phyloP scores from a whole-genome alignment of 2,888 invertebrate genomes.

The Hydropsyche betteni region DNA sequence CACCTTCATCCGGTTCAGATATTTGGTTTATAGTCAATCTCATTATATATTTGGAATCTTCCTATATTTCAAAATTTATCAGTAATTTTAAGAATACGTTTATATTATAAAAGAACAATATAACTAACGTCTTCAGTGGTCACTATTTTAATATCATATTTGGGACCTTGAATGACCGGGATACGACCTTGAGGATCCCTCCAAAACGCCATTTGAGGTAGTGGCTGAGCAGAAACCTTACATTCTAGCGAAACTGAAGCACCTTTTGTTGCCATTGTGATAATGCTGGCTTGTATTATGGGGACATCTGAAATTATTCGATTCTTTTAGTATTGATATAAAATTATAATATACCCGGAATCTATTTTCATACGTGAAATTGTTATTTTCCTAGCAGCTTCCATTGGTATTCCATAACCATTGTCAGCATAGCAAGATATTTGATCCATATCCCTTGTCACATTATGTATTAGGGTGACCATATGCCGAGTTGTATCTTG shows the following conservation, averaged over 20 bases:
- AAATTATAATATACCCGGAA: neutral
- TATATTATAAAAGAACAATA: neutral
- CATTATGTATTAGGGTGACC: constrained; percentile 87
- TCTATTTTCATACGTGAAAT: constrained; percentile 77
- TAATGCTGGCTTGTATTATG: constrained; percentile 78
- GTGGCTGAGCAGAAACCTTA: constrained; percentile 79
- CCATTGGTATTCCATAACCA: constrained; percentile 87
- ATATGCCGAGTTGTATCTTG: constrained; percentile 85
- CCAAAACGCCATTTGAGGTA: constrained; percentile 85
- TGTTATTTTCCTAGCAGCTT: constrained; percentile 80
- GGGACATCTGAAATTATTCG: constrained; percentile 72
- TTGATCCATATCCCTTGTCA: constrained; percentile 85
- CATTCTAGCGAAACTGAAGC: constrained; percentile 82
- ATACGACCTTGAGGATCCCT: constrained; percentile 77
- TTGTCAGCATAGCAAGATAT: constrained; percentile 90
- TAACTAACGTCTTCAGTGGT: constrained; percentile 67
- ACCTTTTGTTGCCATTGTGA: constrained; percentile 79
- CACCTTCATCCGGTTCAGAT: constrained; percentile 76
- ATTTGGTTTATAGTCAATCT: constrained; percentile 77
- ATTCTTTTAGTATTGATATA: neutral
- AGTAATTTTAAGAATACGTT: neutral
- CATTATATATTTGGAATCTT: constrained; percentile 77
- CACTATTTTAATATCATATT: constrained; percentile 72
- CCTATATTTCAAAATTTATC: constrained; percentile 57
- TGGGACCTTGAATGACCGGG: constrained; percentile 80